phyloP scores from a whole-genome alignment of 2,888 invertebrate genomes.

The Leucozona laternaria region DNA sequence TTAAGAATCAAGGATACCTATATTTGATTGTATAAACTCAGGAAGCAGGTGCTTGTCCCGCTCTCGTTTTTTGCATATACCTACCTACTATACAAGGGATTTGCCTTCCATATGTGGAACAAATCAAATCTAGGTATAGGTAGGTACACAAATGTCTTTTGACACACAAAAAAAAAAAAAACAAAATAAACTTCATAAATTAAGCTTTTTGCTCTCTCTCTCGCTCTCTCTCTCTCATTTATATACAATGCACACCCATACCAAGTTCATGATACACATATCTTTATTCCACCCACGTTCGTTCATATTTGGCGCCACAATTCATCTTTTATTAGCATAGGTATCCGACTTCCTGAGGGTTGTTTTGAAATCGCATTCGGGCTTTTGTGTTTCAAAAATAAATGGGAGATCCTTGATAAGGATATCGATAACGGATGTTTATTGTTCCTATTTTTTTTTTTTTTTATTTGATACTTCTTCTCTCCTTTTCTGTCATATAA shows the following conservation, averaged over 20 bases:
- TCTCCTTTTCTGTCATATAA: constrained; percentile 4
- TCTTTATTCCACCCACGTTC: constrained; percentile 18
- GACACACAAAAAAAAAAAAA: constrained; percentile 8
- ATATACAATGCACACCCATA: constrained; percentile 12
- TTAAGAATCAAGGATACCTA: constrained; percentile 45
- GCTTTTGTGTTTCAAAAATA: constrained; percentile 23
- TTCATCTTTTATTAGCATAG: constrained; percentile 70
- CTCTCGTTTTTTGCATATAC: constrained; percentile 25
- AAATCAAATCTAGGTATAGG: constrained; percentile 40
- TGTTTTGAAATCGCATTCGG: constrained; percentile 38
- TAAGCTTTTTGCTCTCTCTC: constrained; percentile 35
- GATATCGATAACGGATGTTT: constrained; percentile 41
- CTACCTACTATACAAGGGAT: constrained; percentile 13
- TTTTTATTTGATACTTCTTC: neutral
- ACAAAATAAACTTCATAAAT: constrained; percentile 21
- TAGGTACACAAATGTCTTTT: constrained; percentile 39
- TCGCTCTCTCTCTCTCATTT: neutral
- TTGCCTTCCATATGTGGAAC: constrained; percentile 22
- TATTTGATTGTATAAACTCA: neutral
- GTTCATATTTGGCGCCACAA: constrained; percentile 70
- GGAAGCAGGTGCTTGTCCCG: constrained; percentile 22
- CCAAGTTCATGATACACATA: neutral
- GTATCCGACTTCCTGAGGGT: constrained; percentile 33
- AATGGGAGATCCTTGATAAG: constrained; percentile 45
- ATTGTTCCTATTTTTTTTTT: constrained; percentile 6